Conservation (phyloP, 2,888 invertebrate genomes). For the Cryptocephalus moraei region DNA sequence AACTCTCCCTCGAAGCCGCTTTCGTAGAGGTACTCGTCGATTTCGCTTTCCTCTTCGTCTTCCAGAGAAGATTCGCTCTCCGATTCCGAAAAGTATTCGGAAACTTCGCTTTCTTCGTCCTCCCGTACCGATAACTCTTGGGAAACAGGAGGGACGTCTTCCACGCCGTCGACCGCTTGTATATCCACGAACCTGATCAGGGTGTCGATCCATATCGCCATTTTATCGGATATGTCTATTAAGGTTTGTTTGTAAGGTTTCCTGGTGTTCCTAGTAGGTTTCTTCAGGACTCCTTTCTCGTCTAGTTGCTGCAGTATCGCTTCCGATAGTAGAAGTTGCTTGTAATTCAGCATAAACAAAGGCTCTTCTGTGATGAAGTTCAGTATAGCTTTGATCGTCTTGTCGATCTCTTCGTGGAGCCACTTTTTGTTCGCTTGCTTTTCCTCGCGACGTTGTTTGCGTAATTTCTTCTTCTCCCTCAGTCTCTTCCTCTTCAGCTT, state of each 20-base stretch:
- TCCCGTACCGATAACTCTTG: constrained; percentile 8
- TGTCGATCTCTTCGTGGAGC: constrained; percentile 15
- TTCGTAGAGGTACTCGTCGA: constrained; percentile 1
- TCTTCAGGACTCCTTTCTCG: constrained; percentile 9
- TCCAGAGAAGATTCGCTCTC: constrained; percentile 7
- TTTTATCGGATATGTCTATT: constrained; percentile 26
- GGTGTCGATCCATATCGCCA: constrained; percentile 30
- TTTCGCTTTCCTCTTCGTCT: constrained; percentile 10
- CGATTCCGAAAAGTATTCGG: constrained; percentile 1
- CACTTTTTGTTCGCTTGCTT: constrained; percentile 14
- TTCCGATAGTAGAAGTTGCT: constrained; percentile 27
- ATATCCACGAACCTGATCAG: constrained; percentile 26
- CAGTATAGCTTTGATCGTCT: constrained; percentile 18
- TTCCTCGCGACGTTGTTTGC: constrained; percentile 11
- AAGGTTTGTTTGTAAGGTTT: constrained; percentile 17
- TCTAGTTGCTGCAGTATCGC: constrained; percentile 21
- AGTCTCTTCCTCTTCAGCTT: constrained; percentile 16
- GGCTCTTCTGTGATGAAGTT: constrained; percentile 25
- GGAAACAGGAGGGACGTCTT: constrained; percentile 20
- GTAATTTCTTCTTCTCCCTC: constrained; percentile 10
- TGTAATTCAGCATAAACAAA: constrained; percentile 24
- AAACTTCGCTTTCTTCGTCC: constrained; percentile 8
- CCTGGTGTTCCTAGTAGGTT: constrained; percentile 21
- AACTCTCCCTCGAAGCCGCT: constrained; percentile 3
- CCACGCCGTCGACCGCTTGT: constrained; percentile 26